Conservation (phyloP, 2,797 vertebrate genomes). For the Champsocephalus gunnari region DNA sequence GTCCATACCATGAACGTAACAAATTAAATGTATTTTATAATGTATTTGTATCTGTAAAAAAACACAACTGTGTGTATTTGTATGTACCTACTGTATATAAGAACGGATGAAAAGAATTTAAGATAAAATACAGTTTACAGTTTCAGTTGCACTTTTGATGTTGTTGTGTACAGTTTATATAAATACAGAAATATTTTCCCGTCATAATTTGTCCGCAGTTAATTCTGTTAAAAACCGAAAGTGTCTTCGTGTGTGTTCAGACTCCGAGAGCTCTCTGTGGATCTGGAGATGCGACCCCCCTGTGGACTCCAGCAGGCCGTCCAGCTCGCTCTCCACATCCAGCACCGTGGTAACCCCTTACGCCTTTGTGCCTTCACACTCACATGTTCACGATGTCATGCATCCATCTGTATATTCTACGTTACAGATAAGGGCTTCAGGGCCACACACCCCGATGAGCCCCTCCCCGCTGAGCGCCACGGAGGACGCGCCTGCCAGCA, state of each 20-base stretch:
- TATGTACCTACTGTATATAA: too few species aligned
- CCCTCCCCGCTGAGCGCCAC: conserved; percentile 61
- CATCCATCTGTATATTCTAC: conserved; percentile 33
- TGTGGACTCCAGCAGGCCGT: conserved; percentile 79
- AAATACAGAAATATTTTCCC: too few species aligned
- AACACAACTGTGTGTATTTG: too few species aligned
- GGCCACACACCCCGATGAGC: conserved; percentile 67
- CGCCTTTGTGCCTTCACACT: neutral
- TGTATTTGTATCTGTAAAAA: too few species aligned
- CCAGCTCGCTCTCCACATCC: conserved; percentile 91
- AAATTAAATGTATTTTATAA: too few species aligned
- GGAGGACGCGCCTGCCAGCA: conserved; percentile 80
- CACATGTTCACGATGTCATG: conserved; percentile 22
- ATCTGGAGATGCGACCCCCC: conserved; percentile 83
- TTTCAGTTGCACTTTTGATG: too few species aligned
- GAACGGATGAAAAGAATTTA: too few species aligned
- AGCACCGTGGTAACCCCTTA: conserved; percentile 88
- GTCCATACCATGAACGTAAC: too few species aligned
- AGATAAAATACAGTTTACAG: too few species aligned
- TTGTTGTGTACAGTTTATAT: too few species aligned
- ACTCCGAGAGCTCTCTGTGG: conserved; percentile 88
- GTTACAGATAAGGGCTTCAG: conserved; percentile 81
- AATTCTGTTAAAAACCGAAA: too few species aligned
- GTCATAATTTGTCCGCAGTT: too few species aligned
- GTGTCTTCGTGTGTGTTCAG: conserved; percentile 66